phyloP scores from a whole-genome alignment of 2,113 vertebrate species.

The Okapia johnstoni region DNA sequence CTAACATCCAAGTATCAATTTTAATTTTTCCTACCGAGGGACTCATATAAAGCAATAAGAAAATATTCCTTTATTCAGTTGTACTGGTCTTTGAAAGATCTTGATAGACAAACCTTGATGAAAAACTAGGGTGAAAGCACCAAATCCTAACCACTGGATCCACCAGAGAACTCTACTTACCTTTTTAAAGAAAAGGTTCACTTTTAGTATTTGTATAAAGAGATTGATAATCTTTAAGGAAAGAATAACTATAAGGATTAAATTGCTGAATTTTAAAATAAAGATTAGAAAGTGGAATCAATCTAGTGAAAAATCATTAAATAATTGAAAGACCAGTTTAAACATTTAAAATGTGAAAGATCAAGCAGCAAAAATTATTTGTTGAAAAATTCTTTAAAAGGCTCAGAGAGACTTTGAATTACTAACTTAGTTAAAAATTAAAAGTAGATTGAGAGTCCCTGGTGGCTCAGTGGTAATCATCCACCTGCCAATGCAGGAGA shows the following conservation, averaged over 20 bases:
- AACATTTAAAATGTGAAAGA: slow-evolving; percentile 7
- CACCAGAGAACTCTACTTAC: background rate
- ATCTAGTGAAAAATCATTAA: background rate
- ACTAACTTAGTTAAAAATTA: background rate
- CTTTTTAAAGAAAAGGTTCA: background rate
- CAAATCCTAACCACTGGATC: background rate
- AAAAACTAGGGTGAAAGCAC: background rate
- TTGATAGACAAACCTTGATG: background rate
- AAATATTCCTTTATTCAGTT: background rate
- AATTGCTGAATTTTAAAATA: background rate
- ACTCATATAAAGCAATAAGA: slow-evolving; percentile 52
- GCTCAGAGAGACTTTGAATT: background rate
- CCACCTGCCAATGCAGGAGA: background rate
- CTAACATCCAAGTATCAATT: background rate
- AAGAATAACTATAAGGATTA: background rate
- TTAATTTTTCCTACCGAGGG: slow-evolving; percentile 59
- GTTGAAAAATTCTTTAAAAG: background rate
- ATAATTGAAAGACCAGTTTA: background rate
- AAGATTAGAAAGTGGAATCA: background rate
- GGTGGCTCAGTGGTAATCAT: background rate
- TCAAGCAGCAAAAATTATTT: background rate
- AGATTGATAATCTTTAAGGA: background rate
- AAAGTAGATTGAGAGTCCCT: background rate
- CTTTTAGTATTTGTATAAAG: background rate
- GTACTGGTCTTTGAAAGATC: background rate